Conservation (phyloP, 2,888 invertebrate species). For the Lymantria monacha region DNA sequence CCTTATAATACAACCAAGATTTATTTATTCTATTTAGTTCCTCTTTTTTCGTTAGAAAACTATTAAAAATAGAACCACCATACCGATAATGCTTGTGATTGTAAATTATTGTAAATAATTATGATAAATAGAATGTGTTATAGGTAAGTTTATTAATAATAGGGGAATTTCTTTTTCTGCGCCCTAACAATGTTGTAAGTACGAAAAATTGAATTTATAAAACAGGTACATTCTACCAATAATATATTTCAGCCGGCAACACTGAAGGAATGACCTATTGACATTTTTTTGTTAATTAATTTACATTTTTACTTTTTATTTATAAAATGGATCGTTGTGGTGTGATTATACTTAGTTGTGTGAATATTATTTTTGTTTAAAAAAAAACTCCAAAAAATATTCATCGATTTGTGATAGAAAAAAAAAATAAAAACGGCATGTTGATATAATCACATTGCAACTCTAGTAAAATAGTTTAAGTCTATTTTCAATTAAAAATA, state of each 20-base stretch:
- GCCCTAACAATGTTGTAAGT: constrained; percentile 60
- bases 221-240: not conserved
- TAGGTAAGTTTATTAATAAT: constrained; percentile 57
- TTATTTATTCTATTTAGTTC: not conserved
- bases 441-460: constrained; percentile 66
- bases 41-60: not conserved
- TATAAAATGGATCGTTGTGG: constrained; percentile 61
- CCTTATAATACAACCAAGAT: too few relatives aligned
- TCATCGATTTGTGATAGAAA: constrained; percentile 35
- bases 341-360: constrained; percentile 52
- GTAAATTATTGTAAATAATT: constrained; percentile 77
- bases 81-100: constrained; percentile 68
- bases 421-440: constrained; percentile 34
- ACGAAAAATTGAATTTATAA: constrained; percentile 47
- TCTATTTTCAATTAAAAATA: constrained; percentile 77
- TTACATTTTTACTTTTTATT: constrained; percentile 64
- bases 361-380: constrained; percentile 28
- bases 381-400: constrained; percentile 29
- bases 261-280: constrained; percentile 51
- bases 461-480: constrained; percentile 70
- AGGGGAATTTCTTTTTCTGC: constrained; percentile 41
- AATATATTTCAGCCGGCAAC: constrained; percentile 45
- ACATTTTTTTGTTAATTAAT: constrained; percentile 57
- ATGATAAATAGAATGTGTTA: constrained; percentile 53
- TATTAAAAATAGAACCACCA: constrained; percentile 49